phyloP scores from a whole-genome alignment of 2,797 vertebrate species.

The Protosalanx chinensis region DNA sequence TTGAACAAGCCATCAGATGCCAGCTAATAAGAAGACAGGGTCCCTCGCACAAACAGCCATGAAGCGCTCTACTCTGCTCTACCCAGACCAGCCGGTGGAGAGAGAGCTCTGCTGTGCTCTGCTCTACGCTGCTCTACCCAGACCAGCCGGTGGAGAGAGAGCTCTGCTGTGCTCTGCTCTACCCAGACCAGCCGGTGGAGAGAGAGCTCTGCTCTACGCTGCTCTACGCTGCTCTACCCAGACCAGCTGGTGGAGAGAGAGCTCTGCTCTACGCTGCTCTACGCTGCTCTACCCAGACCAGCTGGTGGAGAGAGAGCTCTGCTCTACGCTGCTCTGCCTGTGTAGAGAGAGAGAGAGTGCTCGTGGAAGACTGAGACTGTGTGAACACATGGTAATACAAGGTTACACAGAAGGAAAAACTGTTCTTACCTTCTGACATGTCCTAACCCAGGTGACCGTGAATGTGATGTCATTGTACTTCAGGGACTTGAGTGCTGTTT shows the following conservation, averaged over 20 bases:
- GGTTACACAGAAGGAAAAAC: slow-evolving; percentile 25
- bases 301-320: too few species aligned
- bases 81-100: not conserved
- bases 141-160: slow-evolving; percentile 53
- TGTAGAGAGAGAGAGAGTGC: not conserved
- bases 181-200: slow-evolving; percentile 9
- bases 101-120: not conserved
- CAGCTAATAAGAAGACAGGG: slow-evolving; percentile 75
- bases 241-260: slow-evolving; percentile 48
- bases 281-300: too few species aligned
- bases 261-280: not conserved
- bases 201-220: slow-evolving; percentile 59
- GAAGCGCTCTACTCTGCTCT: slow-evolving; percentile 70
- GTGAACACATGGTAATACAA: slow-evolving; percentile 18
- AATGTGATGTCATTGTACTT: slow-evolving; percentile 77
- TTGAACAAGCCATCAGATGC: slow-evolving; percentile 86
- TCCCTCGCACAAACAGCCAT: slow-evolving; percentile 61
- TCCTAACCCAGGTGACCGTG: slow-evolving; percentile 69
- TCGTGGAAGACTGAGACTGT: slow-evolving; percentile 15
- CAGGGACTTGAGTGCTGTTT: slow-evolving; percentile 71
- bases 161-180: too few species aligned
- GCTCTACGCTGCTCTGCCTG: not conserved
- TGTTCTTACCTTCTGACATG: slow-evolving; percentile 53
- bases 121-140: too few species aligned
- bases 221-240: slow-evolving; percentile 24